These are phyloP conservation scores for Capromys pilorides DNA, from an alignment of 2,797 vertebrate genomes.

Conservation along the genomic window DNA sequence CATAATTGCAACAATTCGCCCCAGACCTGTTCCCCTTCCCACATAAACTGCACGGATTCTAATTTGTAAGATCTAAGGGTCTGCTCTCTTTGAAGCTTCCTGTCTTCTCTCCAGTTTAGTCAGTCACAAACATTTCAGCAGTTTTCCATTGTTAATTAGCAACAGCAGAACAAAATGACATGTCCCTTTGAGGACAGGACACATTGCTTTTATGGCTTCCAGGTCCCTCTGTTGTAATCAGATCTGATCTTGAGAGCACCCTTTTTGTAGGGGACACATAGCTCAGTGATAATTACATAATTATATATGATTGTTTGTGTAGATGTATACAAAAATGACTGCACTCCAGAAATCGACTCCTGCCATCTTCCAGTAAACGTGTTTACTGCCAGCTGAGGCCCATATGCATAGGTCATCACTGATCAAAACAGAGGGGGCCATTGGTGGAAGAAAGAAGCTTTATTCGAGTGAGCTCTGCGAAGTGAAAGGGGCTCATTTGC, in stretches of 20 bases:
- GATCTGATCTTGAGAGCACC: slow-evolving; percentile 39
- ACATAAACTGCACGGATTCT: background rate
- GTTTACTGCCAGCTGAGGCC: background rate
- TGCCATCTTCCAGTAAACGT: background rate
- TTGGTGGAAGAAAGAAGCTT: background rate
- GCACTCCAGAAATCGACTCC: background rate
- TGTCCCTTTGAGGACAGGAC: background rate
- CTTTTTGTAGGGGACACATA: background rate
- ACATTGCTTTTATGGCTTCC: slow-evolving; percentile 2
- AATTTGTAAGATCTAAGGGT: background rate
- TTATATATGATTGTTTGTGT: background rate
- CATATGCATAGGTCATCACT: background rate
- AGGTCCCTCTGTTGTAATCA: slow-evolving; percentile 25
- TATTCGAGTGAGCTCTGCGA: background rate
- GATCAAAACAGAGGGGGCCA: background rate
- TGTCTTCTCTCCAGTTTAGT: slow-evolving; percentile 6
- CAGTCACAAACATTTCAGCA: slow-evolving; percentile 37
- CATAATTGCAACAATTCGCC: background rate
- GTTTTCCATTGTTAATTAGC: slow-evolving; percentile 44
- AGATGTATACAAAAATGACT: background rate
- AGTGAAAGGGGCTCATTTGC: background rate
- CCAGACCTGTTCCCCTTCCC: background rate
- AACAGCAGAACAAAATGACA: slow-evolving; percentile 27
- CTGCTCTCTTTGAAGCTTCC: background rate
- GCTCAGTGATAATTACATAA: slow-evolving; percentile 13